Conservation (phyloP, 2,113 vertebrate genomes). For the Otus sunia region DNA sequence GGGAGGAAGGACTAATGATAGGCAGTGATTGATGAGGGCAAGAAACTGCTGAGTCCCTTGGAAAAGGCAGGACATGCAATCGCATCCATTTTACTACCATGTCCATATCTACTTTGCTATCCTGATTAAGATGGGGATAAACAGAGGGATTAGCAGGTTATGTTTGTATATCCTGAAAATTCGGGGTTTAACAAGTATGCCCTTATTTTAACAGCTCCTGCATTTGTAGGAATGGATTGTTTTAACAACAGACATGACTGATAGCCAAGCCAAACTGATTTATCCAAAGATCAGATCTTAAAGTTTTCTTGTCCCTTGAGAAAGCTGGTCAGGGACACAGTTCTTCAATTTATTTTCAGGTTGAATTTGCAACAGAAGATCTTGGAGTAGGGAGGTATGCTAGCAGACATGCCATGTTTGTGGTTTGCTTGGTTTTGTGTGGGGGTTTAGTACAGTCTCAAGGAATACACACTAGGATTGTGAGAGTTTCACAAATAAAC, state of each 20-base stretch:
- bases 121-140: neutral
- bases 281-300: neutral
- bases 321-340: neutral
- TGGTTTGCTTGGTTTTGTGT: neutral
- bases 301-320: neutral
- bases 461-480: neutral
- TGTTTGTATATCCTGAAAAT: neutral
- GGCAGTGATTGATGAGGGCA: neutral
- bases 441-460: neutral
- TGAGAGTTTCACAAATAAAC: neutral
- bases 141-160: neutral
- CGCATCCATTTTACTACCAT: neutral
- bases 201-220: neutral
- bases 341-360: neutral
- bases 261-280: neutral
- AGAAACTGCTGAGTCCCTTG: neutral
- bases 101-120: neutral
- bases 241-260: neutral
- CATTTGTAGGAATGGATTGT: neutral
- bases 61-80: neutral
- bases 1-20: neutral
- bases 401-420: neutral
- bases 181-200: neutral
- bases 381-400: neutral
- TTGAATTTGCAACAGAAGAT: neutral